phyloP scores from a whole-genome alignment of 30 jellyfish, hydroid and myxozoan genomes.

The Chironex yamaguchii region DNA sequence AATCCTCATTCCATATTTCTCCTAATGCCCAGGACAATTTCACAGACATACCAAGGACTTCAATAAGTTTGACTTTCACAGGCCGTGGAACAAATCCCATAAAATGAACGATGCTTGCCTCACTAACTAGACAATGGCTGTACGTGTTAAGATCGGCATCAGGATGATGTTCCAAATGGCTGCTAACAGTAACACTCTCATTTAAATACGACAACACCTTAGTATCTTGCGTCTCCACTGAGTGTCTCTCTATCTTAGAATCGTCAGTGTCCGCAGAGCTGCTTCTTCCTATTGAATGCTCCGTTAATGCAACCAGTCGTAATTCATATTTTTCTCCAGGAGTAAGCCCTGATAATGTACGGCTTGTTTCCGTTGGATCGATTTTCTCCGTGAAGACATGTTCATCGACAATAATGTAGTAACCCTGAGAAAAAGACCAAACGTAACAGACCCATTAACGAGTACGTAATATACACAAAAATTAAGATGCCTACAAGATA shows the following conservation, averaged over 20 bases:
- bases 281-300: conserved; percentile 53
- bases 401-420: conserved; percentile 21
- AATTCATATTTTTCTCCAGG: conserved; percentile 63
- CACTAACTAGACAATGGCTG: background rate
- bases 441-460: no score
- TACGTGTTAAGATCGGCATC: background rate
- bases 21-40: background rate
- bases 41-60: background rate
- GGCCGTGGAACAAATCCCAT: background rate
- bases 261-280: background rate
- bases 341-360: conserved; percentile 30
- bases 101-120: background rate
- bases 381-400: conserved; percentile 29
- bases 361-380: conserved; percentile 32
- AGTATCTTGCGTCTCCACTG: background rate
- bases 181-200: background rate
- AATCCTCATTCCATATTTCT: background rate
- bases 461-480: no score
- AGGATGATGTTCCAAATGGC: background rate
- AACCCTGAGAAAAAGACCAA: no score
- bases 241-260: background rate
- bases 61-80: background rate
- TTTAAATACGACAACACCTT: background rate
- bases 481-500: no score
- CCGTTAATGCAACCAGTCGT: conserved; percentile 52